Percentiles rank a stretch among this genome's conserved stretches.
Evolutionary conservation across 2,888 invertebrate species (phyloP).

Genomic region (Eurois occulta): DNA sequence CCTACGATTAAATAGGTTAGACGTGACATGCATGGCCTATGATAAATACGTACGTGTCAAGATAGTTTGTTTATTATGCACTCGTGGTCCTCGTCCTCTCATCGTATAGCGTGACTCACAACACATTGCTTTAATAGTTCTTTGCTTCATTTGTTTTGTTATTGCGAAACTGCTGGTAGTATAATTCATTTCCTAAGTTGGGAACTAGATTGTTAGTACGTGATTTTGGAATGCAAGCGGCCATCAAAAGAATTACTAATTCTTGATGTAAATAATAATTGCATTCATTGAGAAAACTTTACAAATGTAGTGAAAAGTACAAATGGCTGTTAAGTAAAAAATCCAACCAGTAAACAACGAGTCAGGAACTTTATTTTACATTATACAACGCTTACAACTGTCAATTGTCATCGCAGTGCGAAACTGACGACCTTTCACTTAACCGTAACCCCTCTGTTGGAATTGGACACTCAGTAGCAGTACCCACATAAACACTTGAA

Average conservation of each 20-base stretch:
- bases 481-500: constrained; percentile 1
- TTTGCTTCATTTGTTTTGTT: constrained; percentile 1
- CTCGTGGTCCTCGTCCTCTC: not conserved
- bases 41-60: constrained; percentile 26
- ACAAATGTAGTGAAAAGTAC: not conserved
- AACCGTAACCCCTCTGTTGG: constrained; percentile 12
- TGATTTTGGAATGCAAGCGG: not conserved
- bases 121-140: constrained; percentile 18
- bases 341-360: constrained; percentile 9
- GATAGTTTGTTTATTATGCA: constrained; percentile 49
- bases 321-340: not conserved
- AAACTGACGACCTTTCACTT: constrained; percentile 40
- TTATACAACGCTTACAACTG: constrained; percentile 11
- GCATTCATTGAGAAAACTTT: not conserved
- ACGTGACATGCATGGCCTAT: constrained; percentile 25
- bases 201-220: too few species aligned
- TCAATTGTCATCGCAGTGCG: constrained; percentile 15
- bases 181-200: not conserved
- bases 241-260: not conserved
- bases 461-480: constrained; percentile 4
- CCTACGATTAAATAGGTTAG: constrained; percentile 27
- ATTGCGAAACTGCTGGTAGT: constrained; percentile 30
- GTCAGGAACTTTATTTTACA: constrained; percentile 4
- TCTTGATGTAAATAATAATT: not conserved
- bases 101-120: constrained; percentile 31